Evolutionary conservation across 1,140 invertebrate species (phyloP).

Genomic region (Hypsibius dujardini): DNA sequence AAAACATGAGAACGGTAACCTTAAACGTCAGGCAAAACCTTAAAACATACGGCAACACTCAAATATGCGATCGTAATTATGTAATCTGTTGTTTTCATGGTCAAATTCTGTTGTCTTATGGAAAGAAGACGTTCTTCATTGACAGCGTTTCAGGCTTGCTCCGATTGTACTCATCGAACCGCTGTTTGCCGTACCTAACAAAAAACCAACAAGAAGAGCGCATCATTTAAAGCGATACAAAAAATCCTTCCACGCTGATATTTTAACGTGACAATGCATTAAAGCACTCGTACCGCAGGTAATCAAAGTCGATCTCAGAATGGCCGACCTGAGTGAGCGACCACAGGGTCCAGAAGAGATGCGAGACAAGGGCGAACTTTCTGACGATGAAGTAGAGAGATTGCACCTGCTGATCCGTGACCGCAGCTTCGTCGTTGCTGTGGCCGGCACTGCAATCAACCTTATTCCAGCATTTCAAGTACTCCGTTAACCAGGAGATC

Average conservation of each 20-base stretch:
- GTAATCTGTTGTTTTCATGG: no score
- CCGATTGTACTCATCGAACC: not conserved
- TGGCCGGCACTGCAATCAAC: not conserved
- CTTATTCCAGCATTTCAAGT: not conserved
- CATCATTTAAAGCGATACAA: not conserved
- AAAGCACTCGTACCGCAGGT: conserved; percentile 48
- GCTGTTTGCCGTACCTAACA: not conserved
- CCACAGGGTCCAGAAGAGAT: conserved; percentile 87
- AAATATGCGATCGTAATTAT: no score
- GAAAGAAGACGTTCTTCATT: no score
- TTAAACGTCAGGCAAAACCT: no score
- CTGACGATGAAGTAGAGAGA: not conserved
- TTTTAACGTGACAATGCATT: not conserved
- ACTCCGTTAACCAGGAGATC: not conserved
- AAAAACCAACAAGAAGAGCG: not conserved
- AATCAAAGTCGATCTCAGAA: conserved; percentile 85
- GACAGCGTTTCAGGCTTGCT: not conserved
- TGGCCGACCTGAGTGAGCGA: conserved; percentile 69
- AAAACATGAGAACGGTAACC: no score
- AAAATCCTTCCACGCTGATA: not conserved
- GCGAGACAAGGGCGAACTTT: conserved; percentile 34
- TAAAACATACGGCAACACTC: no score
- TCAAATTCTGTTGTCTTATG: no score
- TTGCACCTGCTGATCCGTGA: not conserved
- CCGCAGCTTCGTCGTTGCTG: not conserved